Conservation (phyloP, 92 coral and sea anemone genomes). For the Actinernus sp. region DNA sequence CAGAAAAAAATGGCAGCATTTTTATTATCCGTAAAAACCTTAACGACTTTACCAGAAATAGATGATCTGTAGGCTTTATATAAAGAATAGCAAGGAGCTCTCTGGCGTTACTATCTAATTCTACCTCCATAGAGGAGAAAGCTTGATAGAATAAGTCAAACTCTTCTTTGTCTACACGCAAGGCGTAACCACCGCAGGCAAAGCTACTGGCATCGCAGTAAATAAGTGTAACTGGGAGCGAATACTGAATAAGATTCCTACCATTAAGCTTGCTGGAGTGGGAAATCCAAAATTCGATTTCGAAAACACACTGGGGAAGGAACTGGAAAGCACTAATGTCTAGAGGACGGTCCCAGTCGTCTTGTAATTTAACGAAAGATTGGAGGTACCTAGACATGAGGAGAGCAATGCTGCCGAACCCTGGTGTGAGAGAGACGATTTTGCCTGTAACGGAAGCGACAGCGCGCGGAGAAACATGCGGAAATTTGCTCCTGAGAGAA, state of each 20-base stretch:
- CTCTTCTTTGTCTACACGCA: constrained; percentile 16
- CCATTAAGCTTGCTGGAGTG: constrained; percentile 16
- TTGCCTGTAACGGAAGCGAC: constrained; percentile 26
- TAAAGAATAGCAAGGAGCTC: constrained; percentile 29
- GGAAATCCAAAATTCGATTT: constrained; percentile 30
- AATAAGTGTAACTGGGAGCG: constrained; percentile 17
- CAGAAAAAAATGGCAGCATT: constrained; percentile 23
- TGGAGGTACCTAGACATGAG: constrained; percentile 35
- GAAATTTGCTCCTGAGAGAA: constrained; percentile 1
- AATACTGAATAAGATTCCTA: constrained; percentile 2
- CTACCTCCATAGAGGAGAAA: constrained; percentile 21
- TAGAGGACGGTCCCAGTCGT: constrained; percentile 19
- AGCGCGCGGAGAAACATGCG: constrained; percentile 24
- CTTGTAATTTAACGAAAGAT: constrained; percentile 6
- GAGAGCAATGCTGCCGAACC: constrained; percentile 6
- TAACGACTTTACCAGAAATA: constrained; percentile 23
- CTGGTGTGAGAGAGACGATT: constrained; percentile 11
- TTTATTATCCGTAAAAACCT: constrained; percentile 26
- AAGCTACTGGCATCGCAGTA: constrained; percentile 38
- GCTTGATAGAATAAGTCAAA: constrained; percentile 31
- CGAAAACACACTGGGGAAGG: constrained; percentile 12
- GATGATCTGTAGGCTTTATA: constrained; percentile 6
- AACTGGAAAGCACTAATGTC: constrained; percentile 13
- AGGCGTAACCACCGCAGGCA: constrained; percentile 36
- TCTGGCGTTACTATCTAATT: constrained; percentile 39